These are phyloP conservation scores for Idaea dimidiata DNA, from an alignment of 2,888 invertebrate genomes.

Conservation along the genomic window DNA sequence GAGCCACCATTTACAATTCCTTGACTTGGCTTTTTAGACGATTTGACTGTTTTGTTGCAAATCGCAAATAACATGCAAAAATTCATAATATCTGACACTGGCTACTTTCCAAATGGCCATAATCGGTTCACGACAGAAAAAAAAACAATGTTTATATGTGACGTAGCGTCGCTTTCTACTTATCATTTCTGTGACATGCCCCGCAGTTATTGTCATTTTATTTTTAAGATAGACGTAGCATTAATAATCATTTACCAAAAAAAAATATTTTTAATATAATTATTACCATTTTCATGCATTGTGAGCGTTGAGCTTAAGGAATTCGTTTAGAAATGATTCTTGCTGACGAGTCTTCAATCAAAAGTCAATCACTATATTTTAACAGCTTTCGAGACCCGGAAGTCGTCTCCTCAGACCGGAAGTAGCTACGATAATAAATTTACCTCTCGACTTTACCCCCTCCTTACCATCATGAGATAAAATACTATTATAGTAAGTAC, in stretches of 20 bases:
- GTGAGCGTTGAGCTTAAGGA: not conserved
- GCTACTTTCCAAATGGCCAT: no score
- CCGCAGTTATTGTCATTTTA: no score
- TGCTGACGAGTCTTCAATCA: not conserved
- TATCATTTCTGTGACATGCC: no score
- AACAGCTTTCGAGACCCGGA: conserved; percentile 21
- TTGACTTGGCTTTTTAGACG: no score
- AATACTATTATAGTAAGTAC: not conserved
- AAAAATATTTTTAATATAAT: not conserved
- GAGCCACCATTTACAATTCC: no score
- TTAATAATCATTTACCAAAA: not conserved
- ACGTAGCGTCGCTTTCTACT: no score
- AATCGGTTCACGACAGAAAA: no score
- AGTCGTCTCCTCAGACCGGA: conserved; percentile 27
- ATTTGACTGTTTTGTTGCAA: no score
- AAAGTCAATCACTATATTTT: conserved; percentile 1
- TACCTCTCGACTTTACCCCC: conserved; percentile 9
- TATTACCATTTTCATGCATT: not conserved
- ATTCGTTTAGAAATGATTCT: not conserved
- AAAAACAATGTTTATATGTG: no score
- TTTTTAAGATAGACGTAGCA: not conserved
- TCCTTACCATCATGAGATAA: not conserved
- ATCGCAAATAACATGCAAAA: no score
- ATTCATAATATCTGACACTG: no score
- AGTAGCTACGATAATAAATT: conserved; percentile 26